Percentiles rank a stretch among this genome's conserved stretches.
Evolutionary conservation across 1,140 invertebrate genomes (phyloP).

Genomic region (Zaprionus nigranus): DNA sequence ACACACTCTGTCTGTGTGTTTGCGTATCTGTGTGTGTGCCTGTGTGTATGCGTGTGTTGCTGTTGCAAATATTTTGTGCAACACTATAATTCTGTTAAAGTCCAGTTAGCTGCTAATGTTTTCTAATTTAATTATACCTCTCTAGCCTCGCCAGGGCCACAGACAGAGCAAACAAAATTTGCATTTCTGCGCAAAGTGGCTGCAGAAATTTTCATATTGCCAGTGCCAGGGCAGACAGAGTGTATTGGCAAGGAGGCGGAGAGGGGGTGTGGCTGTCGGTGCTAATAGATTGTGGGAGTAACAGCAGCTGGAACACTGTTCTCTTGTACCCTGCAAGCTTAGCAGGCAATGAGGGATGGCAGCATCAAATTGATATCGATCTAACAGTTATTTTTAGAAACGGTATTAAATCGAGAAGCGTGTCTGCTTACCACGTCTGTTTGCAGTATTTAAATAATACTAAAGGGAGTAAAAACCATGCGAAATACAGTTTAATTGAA

Average conservation of each 20-base stretch:
- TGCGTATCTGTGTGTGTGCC: background rate
- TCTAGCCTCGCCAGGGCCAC: constrained; percentile 5
- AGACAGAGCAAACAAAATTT: constrained; percentile 51
- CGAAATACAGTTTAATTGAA: too few relatives aligned
- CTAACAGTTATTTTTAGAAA: background rate
- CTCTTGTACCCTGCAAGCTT: background rate
- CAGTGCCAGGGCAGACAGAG: constrained; percentile 20
- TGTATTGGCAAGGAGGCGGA: background rate
- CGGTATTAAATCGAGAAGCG: background rate
- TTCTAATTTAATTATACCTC: constrained; percentile 60
- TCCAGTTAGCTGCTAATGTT: constrained; percentile 66
- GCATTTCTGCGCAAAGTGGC: constrained; percentile 66
- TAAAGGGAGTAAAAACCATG: background rate
- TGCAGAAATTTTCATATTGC: constrained; percentile 55
- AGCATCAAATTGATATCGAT: background rate
- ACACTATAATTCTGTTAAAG: constrained; percentile 57
- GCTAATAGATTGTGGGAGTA: constrained; percentile 50
- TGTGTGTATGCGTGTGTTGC: background rate
- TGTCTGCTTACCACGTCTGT: too few relatives aligned
- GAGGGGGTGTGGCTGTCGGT: background rate
- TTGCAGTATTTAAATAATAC: too few relatives aligned
- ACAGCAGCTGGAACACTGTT: constrained; percentile 35
- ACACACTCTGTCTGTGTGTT: background rate
- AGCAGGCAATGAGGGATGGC: background rate
- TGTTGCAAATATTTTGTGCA: constrained; percentile 46